These are phyloP conservation scores for Drosophila aff. DNA, from an alignment of 1,140 invertebrate species.

Conservation along the genomic window DNA sequence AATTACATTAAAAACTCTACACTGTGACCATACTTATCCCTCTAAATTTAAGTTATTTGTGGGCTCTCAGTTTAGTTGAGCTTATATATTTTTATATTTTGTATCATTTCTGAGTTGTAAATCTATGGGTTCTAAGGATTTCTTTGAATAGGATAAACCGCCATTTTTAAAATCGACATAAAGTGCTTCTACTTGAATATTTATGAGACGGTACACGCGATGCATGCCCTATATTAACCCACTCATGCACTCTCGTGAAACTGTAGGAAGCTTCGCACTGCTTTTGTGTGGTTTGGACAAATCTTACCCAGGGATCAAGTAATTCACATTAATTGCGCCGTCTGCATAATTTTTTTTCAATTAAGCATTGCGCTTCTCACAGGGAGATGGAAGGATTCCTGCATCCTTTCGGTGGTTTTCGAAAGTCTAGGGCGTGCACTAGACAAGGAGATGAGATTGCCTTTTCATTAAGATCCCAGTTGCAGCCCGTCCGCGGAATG, in stretches of 20 bases:
- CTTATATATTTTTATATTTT: background rate
- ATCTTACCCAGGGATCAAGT: conserved; percentile 23
- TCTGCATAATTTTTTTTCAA: conserved; percentile 71
- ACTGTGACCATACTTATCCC: too few relatives aligned
- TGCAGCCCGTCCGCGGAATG: conserved; percentile 32
- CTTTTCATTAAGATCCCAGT: conserved; percentile 63
- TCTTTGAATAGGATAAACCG: too few relatives aligned
- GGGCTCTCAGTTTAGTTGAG: too few relatives aligned
- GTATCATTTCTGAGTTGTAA: background rate
- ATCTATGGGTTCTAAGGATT: too few relatives aligned
- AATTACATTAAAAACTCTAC: too few relatives aligned
- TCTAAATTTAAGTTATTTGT: too few relatives aligned
- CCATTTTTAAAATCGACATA: too few relatives aligned
- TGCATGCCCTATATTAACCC: conserved; percentile 25
- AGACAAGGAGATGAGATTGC: conserved; percentile 62
- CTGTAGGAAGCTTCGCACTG: conserved; percentile 11
- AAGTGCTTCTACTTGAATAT: conserved; percentile 4
- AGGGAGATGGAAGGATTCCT: conserved; percentile 5
- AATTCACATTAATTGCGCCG: conserved; percentile 47
- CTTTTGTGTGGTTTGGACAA: conserved; percentile 44
- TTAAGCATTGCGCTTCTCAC: conserved; percentile 57
- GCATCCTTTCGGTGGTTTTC: conserved; percentile 34
- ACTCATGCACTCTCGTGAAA: conserved; percentile 18
- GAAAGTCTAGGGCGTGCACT: conserved; percentile 35
- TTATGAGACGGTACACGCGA: conserved; percentile 12